These are phyloP conservation scores for Osmoderma eremita DNA, from an alignment of 2,888 invertebrate genomes.

Conservation along the genomic window DNA sequence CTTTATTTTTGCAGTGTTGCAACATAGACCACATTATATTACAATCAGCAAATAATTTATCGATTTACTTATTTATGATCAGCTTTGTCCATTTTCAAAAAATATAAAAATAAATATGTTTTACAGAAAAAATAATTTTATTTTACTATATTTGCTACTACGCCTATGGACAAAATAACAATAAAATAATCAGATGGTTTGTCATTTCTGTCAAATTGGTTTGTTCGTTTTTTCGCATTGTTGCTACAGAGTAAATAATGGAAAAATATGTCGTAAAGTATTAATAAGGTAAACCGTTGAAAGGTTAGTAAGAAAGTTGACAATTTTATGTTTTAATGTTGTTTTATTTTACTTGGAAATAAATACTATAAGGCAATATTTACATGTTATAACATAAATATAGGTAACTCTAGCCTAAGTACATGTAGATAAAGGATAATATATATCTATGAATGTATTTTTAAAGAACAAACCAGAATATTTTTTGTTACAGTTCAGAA, in stretches of 20 bases:
- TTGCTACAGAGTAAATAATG: neutral
- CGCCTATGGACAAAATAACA: constrained; percentile 9
- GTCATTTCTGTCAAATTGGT: constrained; percentile 18
- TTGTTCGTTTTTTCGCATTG: neutral
- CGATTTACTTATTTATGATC: too few species aligned
- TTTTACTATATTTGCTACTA: neutral
- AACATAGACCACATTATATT: too few species aligned
- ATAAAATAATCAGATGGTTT: constrained; percentile 4
- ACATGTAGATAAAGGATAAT: neutral
- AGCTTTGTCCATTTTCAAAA: too few species aligned
- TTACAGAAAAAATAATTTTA: neutral
- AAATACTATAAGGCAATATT: constrained; percentile 7
- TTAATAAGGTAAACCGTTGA: neutral
- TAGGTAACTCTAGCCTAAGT: neutral
- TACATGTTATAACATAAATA: neutral
- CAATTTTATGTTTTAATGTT: constrained; percentile 10
- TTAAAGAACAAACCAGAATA: neutral
- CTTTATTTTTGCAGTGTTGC: too few species aligned
- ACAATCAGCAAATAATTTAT: too few species aligned
- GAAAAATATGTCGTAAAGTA: neutral
- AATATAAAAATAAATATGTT: too few species aligned
- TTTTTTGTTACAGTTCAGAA: neutral
- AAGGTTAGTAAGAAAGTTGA: too few species aligned
- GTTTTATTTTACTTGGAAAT: neutral
- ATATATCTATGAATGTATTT: constrained; percentile 2